A percentile compares a stretch with the other conserved stretches of the same genome.
Conservation (phyloP, 2,113 vertebrate species). For the Hippopotamus amphibius region DNA sequence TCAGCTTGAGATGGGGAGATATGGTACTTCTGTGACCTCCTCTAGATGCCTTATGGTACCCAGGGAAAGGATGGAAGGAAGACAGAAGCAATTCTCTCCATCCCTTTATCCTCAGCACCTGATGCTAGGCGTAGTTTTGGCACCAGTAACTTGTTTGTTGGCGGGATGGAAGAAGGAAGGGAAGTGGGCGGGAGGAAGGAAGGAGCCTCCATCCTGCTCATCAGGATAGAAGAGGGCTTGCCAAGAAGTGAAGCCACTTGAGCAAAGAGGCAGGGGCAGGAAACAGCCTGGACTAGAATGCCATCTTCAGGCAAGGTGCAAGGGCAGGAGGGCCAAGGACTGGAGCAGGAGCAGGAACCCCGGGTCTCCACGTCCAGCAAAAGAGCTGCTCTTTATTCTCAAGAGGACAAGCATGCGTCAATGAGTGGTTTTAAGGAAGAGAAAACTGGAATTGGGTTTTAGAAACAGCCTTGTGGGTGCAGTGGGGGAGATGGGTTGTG, state of each 20-base stretch:
- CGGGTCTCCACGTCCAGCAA: background rate
- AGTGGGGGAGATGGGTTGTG: background rate
- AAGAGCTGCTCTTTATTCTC: background rate
- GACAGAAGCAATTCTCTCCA: background rate
- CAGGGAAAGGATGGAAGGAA: background rate
- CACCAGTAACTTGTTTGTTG: background rate
- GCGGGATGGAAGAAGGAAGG: background rate
- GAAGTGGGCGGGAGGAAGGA: background rate
- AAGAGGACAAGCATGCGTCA: fast-evolving
- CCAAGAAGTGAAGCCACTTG: too few relatives aligned
- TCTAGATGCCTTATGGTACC: background rate
- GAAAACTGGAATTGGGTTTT: background rate
- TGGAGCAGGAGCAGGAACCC: fast-evolving
- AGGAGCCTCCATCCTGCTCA: background rate
- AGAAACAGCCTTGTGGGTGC: background rate
- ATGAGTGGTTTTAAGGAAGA: background rate
- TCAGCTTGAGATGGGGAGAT: background rate
- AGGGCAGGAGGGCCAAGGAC: background rate
- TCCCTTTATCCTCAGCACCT: background rate
- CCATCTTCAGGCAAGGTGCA: background rate
- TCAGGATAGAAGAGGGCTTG: background rate
- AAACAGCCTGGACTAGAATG: background rate
- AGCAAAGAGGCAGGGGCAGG: background rate
- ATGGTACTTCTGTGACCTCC: too few relatives aligned
- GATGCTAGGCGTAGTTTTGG: fast-evolving